Percentiles rank a stretch among this genome's conserved stretches.
These are phyloP conservation scores for Labeo calbasu DNA, from an alignment of 2,797 vertebrate species.

Conservation along the genomic window DNA sequence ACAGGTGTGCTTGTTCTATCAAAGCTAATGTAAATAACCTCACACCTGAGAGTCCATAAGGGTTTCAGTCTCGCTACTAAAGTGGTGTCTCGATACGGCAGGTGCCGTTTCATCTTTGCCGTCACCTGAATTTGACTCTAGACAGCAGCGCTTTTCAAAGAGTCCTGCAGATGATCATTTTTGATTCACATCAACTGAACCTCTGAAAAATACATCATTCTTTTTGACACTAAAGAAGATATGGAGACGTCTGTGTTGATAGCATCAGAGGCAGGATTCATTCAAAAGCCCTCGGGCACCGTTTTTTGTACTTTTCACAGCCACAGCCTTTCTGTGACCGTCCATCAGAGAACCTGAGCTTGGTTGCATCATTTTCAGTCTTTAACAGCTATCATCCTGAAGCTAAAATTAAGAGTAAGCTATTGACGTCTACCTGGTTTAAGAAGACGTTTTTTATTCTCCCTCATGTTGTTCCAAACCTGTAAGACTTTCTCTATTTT, in stretches of 20 bases:
- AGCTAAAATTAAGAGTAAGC: background rate
- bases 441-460: background rate
- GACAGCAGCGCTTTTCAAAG: constrained; percentile 38
- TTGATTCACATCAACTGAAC: constrained; percentile 42
- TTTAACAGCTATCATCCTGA: background rate
- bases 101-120: constrained; percentile 30
- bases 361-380: constrained; percentile 23
- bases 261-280: constrained; percentile 36
- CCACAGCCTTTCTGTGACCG: background rate
- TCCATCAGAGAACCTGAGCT: constrained; percentile 9
- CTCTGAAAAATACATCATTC: constrained; percentile 47
- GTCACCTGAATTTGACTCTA: constrained; percentile 39
- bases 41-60: constrained; percentile 1
- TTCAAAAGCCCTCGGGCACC: constrained; percentile 9
- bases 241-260: constrained; percentile 37
- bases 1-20: constrained; percentile 18
- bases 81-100: background rate
- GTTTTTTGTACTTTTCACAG: background rate
- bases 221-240: constrained; percentile 41
- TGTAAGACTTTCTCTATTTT: background rate
- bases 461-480: background rate
- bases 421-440: background rate
- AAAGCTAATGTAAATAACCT: constrained; percentile 34
- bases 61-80: background rate
- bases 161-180: constrained; percentile 34